phyloP scores from a whole-genome alignment of 2,113 vertebrate species.

The Hippoglossus stenolepis region DNA sequence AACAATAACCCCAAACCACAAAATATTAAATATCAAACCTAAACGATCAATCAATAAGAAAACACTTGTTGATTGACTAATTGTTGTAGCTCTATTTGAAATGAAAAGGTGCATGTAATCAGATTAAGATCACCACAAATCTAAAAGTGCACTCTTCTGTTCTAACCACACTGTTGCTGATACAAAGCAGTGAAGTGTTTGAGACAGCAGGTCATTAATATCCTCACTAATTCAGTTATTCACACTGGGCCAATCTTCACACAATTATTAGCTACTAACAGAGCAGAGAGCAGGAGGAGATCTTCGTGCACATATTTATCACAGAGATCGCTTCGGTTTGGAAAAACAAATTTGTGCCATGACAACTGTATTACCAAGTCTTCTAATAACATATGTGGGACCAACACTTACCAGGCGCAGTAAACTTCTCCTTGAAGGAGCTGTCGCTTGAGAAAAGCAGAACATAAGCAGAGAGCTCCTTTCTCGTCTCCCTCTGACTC shows the following conservation, averaged over 20 bases:
- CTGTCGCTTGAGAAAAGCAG: constrained; percentile 96
- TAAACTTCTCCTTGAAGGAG: constrained; percentile 98
- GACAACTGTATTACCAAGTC: background rate
- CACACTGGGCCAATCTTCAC: background rate
- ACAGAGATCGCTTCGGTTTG: background rate
- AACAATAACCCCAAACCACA: too few relatives aligned
- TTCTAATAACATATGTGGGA: background rate
- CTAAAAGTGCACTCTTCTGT: background rate
- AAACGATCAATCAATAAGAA: too few relatives aligned
- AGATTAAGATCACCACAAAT: background rate
- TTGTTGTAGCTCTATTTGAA: background rate
- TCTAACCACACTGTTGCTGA: background rate
- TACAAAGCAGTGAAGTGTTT: background rate
- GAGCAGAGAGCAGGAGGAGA: background rate
- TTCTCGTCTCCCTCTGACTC: constrained; percentile 98
- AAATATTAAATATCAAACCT: background rate
- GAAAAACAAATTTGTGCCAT: background rate
- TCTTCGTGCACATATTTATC: background rate
- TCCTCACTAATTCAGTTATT: background rate
- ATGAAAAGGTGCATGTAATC: background rate
- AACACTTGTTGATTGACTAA: too few relatives aligned
- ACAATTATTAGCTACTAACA: constrained; percentile 1
- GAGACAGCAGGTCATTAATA: background rate
- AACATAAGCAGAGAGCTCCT: constrained; percentile 93
- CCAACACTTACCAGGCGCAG: constrained; percentile 93